A percentile compares a stretch with the other conserved stretches of the same genome.
Conservation (phyloP, 2,888 invertebrate genomes). For the Oscheius myriophilus region DNA sequence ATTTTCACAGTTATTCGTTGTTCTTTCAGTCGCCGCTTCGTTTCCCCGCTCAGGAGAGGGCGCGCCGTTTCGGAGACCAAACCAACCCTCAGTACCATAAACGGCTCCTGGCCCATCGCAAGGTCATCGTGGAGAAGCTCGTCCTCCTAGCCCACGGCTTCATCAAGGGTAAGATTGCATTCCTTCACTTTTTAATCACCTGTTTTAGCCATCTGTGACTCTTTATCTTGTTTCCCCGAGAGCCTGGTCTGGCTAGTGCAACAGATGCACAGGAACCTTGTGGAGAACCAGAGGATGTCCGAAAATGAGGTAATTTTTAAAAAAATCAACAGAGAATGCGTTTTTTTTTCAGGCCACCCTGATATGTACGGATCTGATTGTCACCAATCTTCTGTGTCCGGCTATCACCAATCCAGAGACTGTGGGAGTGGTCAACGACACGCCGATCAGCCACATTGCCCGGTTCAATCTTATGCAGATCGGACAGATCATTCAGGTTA, state of each 20-base stretch:
- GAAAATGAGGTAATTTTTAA: conserved; percentile 30
- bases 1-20: not conserved
- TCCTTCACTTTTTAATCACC: too few species aligned
- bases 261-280: conserved; percentile 79
- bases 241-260: conserved; percentile 89
- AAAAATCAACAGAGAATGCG: too few species aligned
- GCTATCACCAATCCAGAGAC: conserved; percentile 92
- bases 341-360: conserved; percentile 27
- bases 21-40: conserved; percentile 78
- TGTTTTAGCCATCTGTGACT: conserved; percentile 78
- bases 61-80: conserved; percentile 52
- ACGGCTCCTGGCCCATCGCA: conserved; percentile 83
- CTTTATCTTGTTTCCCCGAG: conserved; percentile 83
- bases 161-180: conserved; percentile 82
- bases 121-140: conserved; percentile 78
- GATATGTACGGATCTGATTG: conserved; percentile 88
- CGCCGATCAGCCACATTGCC: conserved; percentile 88
- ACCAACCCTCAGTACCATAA: conserved; percentile 79
- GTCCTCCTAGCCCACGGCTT: conserved; percentile 84
- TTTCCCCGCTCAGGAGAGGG: conserved; percentile 76
- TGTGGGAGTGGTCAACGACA: conserved; percentile 87
- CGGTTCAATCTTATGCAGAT: conserved; percentile 81
- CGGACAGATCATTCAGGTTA: conserved; percentile 81
- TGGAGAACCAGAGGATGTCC: conserved; percentile 36
- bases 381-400: conserved; percentile 92